phyloP scores from a whole-genome alignment of 2,888 invertebrate species.

The Heliconius hortense region DNA sequence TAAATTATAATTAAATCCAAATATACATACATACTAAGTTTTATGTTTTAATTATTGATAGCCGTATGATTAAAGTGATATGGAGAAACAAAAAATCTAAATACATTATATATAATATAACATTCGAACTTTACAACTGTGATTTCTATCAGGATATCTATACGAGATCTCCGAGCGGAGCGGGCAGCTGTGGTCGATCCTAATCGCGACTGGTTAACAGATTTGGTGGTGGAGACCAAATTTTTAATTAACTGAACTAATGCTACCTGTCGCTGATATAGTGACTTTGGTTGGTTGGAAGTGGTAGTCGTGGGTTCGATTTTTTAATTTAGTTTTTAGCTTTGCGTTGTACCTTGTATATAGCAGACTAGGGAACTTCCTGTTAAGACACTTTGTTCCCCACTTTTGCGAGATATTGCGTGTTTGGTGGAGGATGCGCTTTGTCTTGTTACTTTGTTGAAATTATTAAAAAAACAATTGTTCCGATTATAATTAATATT shows the following conservation, averaged over 20 bases:
- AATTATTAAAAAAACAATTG: too few species aligned
- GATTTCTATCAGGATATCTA: conserved; percentile 19
- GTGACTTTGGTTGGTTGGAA: background rate
- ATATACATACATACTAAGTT: background rate
- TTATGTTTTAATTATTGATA: conserved; percentile 17
- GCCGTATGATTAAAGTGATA: conserved; percentile 2
- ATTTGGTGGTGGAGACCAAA: background rate
- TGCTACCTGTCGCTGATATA: background rate
- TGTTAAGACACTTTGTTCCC: too few species aligned
- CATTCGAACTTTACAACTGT: conserved; percentile 8
- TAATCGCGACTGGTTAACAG: conserved; percentile 13
- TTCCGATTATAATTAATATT: too few species aligned
- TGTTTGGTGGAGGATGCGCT: too few species aligned
- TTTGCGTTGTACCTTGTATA: too few species aligned
- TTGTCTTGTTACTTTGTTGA: too few species aligned
- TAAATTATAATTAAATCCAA: background rate
- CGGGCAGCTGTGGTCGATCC: conserved; percentile 9
- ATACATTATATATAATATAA: conserved; percentile 3
- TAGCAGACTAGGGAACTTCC: too few species aligned
- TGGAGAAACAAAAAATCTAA: background rate
- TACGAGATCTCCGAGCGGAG: conserved; percentile 7
- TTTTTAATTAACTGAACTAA: conserved; percentile 7
- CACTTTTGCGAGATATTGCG: too few species aligned
- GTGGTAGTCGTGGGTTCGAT: background rate
- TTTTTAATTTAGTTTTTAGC: too few species aligned